Evolutionary conservation across 2,113 vertebrate species (phyloP).

Genomic region (Tor tambroides): DNA sequence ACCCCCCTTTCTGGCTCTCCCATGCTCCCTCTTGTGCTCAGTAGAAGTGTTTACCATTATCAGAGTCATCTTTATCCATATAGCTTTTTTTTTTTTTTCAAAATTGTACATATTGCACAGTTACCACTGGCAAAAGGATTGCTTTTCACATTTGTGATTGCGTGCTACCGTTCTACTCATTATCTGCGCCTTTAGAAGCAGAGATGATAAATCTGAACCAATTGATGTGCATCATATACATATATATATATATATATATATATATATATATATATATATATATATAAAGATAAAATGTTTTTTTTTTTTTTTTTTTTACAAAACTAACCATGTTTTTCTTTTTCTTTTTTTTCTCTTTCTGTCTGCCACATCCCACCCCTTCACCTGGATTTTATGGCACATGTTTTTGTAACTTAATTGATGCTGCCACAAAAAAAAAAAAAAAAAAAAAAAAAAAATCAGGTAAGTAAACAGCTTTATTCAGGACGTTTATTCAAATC

Average conservation of each 20-base stretch:
- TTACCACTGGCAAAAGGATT: not conserved
- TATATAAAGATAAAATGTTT: not conserved
- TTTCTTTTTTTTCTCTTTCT: conserved; percentile 39
- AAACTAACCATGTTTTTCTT: not conserved
- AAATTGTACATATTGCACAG: not conserved
- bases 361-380: conserved; percentile 21
- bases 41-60: not conserved
- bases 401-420: not conserved
- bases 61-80: not conserved
- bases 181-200: not conserved
- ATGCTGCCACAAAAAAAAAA: not conserved
- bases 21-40: conserved; percentile 56
- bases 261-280: not conserved
- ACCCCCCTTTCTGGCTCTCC: not conserved
- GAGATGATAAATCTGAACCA: not conserved
- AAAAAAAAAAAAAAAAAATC: too few species aligned
- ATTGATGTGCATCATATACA: too few species aligned
- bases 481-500: not conserved
- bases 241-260: too few species aligned
- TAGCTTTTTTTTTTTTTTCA: not conserved
- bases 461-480: conserved; percentile 25
- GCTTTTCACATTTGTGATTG: not conserved
- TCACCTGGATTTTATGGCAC: conserved; percentile 56
- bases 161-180: not conserved
- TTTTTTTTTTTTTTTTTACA: conserved; percentile 9